These are phyloP conservation scores for Adelges cooleyi DNA, from an alignment of 1,140 invertebrate species.

Conservation along the genomic window DNA sequence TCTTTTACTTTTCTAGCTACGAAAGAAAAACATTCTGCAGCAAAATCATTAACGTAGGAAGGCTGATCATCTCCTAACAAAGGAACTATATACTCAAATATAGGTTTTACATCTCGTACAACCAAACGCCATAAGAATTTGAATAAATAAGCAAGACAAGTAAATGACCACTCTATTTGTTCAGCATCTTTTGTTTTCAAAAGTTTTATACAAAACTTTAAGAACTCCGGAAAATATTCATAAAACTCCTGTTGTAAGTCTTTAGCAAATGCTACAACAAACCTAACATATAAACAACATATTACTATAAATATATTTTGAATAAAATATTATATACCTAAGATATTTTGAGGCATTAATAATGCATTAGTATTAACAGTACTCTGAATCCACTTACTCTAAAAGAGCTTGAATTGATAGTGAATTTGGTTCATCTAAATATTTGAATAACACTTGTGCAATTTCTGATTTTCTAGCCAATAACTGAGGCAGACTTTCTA, in stretches of 20 bases:
- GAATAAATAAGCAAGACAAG: slow-evolving; percentile 74
- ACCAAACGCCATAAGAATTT: slow-evolving; percentile 75
- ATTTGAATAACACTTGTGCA: background rate
- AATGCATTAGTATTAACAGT: too few relatives aligned
- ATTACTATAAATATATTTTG: too few relatives aligned
- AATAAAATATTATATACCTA: too few relatives aligned
- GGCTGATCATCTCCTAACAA: slow-evolving; percentile 57
- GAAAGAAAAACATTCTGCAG: slow-evolving; percentile 88
- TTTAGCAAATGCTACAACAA: slow-evolving; percentile 68
- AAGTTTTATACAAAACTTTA: slow-evolving; percentile 47
- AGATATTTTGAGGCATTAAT: too few relatives aligned
- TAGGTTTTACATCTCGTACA: slow-evolving; percentile 60
- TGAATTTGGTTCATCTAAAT: slow-evolving; percentile 4
- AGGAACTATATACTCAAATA: slow-evolving; percentile 62
- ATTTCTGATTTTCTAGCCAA: slow-evolving; percentile 23
- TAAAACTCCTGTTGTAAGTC: slow-evolving; percentile 77
- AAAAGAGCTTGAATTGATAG: slow-evolving; percentile 42
- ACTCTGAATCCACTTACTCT: slow-evolving; percentile 75
- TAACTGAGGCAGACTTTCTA: slow-evolving; percentile 35
- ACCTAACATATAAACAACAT: slow-evolving; percentile 46
- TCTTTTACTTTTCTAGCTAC: slow-evolving; percentile 77
- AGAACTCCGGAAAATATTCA: slow-evolving; percentile 57
- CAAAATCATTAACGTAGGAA: slow-evolving; percentile 77
- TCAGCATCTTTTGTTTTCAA: slow-evolving; percentile 67
- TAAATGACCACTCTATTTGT: slow-evolving; percentile 68